phyloP scores from a whole-genome alignment of 2,888 invertebrate species.

The Heliconius ismenius region DNA sequence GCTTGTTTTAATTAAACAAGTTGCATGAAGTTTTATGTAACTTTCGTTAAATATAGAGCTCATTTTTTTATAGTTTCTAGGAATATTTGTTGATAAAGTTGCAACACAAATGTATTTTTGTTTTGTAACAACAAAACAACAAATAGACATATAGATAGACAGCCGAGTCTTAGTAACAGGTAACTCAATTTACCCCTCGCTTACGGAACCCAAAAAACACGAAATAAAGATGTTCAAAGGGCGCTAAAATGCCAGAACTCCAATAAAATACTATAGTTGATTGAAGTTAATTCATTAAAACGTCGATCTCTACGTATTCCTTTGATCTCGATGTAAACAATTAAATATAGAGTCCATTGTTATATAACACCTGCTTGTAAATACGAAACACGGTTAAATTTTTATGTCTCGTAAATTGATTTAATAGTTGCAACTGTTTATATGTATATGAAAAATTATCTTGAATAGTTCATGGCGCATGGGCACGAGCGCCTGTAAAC shows the following conservation, averaged over 20 bases:
- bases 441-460: background rate
- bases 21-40: too few species aligned
- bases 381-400: constrained; percentile 1
- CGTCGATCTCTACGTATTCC: constrained; percentile 23
- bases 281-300: constrained; percentile 14
- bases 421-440: background rate
- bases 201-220: background rate
- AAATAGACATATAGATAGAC: too few species aligned
- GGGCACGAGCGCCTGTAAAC: background rate
- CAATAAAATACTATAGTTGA: constrained; percentile 9
- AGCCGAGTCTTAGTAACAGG: too few species aligned
- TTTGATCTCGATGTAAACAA: constrained; percentile 22
- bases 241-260: background rate
- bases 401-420: constrained; percentile 11
- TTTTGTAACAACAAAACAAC: too few species aligned
- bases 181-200: too few species aligned
- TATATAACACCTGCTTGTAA: constrained; percentile 12
- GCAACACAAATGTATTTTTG: too few species aligned
- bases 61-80: too few species aligned
- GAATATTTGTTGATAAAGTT: too few species aligned
- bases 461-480: background rate
- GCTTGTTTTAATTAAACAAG: too few species aligned
- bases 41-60: too few species aligned
- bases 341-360: constrained; percentile 13
- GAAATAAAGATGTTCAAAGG: background rate